Base-by-base conservation (phyloP, 2,113 vertebrate genomes). In the Microtus montanus region DNA sequence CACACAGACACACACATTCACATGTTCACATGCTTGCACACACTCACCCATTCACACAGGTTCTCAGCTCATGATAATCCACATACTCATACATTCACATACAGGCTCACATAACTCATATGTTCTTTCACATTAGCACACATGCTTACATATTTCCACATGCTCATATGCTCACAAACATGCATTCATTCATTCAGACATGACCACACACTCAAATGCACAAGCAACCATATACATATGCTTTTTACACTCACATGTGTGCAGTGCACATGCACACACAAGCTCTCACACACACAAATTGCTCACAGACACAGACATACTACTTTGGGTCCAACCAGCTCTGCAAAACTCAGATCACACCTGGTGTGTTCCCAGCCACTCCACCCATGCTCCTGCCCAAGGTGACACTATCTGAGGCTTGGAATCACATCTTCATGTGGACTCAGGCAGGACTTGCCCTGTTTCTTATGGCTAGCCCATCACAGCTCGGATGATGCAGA, bases 361-460 rank as follows among this genome's bases (percentile, higher is more conserved):
- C 4, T 49, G 33, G 7, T 7, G 28, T 38, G 11, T 1, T 8
- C 11, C 15, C 4, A 26, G 49, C 0, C 61, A 22, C 54, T 24
- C 44, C 11, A 4, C 2, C 2, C 35, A 47, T 8, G 24, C 4
- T 10, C 47, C 58, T 63, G 61, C 44, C 22, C 28, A 0, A 63
- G 38, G 70, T 2, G 0, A 73, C 3, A 30, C 17, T 26, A 26
- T 20, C 30, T 3, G 9, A 30, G 41, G 41, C 61, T 22, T 49
- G n/a, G 2, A n/a, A n/a, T 66, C 47, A 8, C 10, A 47, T 10
- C 12, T 2, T 64, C 1, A 0, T 4, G 13, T 10, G 22, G 19
- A 6, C 38, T 49, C 79, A 33, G 68, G 14, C 35, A 15, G 3
- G 54, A 49, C 26, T 41, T 61, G 47, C 33, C n/a, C 85, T 35